Evolutionary conservation across 2,888 invertebrate genomes (phyloP), one percentile per base, ranked within the genome.

Genomic region (Hanleya hanleyi): DNA sequence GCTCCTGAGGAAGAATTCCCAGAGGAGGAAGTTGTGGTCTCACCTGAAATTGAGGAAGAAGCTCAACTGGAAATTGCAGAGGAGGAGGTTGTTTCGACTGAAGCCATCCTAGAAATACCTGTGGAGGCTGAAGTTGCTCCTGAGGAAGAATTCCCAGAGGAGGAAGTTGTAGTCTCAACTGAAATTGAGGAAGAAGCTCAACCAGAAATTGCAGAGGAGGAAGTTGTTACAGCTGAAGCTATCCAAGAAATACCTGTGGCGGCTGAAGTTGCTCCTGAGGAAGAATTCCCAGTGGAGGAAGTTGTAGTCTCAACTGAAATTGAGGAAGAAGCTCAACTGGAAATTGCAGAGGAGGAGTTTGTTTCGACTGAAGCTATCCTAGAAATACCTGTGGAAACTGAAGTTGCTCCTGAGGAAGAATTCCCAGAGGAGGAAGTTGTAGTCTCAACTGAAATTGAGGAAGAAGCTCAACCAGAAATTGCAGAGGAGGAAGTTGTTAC

Each of bases 401-500:
- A 51, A 51, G 22, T 26, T 51, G 51, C 51, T n/a, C 51, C 51
- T 51, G 51, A 51, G 26, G 51, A 51, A 22, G 51, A 12, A n/a
- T 12, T 22, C 12, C 51, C 26, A n/a, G 51, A 51, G 26, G n/a
- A 51, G 22, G 51, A 51, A 22, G 15, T 18, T 9, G 51, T 51
- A 7, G 51, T n/a, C 7, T 12, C 12, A 51, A 51, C 51, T 51
- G 51, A 51, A 51, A 51, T 22, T 51, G 51, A 51, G 22, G 51
- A 51, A 22, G 7, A 12, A n/a, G 51, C 22, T n/a, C 15, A 51
- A 51, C 9, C 51, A n/a, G 22, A 22, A 9, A 22, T 51, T 22
- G 22, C 51, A 51, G 51, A 51, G 22, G 51, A 51, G 26, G 22
- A 51, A 51, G 51, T 51, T 9, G 51, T 51, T n/a, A 51, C 51